Evolutionary conservation across 1,140 invertebrate genomes (phyloP).

Genomic region (Babylonia areolata): DNA sequence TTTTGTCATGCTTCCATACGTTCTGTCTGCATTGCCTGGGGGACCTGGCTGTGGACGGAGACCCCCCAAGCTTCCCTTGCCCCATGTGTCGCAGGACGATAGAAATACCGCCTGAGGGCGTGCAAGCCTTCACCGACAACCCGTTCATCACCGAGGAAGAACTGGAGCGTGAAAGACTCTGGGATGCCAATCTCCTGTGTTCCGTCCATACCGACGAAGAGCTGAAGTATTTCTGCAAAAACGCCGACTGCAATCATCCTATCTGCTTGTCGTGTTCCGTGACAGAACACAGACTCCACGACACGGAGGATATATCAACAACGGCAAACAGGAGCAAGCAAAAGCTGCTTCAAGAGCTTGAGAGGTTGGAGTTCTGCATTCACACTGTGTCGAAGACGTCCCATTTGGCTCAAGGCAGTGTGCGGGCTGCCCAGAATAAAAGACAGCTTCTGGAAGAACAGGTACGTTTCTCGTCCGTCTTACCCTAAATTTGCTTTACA

Average conservation of each 20-base stretch:
- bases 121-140: background rate
- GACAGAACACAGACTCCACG: background rate
- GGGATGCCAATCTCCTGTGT: background rate
- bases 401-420: background rate
- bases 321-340: background rate
- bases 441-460: background rate
- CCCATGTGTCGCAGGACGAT: background rate
- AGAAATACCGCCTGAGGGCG: background rate
- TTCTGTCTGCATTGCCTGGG: slow-evolving; percentile 9
- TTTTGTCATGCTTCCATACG: background rate
- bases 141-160: background rate
- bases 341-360: background rate
- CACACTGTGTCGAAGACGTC: background rate
- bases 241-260: background rate
- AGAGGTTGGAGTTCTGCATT: background rate
- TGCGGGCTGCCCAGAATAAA: background rate
- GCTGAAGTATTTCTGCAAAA: background rate
- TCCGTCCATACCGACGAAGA: background rate
- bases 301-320: background rate
- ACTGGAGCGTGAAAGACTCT: background rate
- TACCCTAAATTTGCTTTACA: too few relatives aligned
- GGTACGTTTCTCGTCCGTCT: background rate
- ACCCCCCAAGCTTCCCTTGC: background rate
- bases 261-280: background rate
- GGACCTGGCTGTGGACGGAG: background rate